phyloP scores from a whole-genome alignment of 2,888 invertebrate species.

The Eupsilia transversa region DNA sequence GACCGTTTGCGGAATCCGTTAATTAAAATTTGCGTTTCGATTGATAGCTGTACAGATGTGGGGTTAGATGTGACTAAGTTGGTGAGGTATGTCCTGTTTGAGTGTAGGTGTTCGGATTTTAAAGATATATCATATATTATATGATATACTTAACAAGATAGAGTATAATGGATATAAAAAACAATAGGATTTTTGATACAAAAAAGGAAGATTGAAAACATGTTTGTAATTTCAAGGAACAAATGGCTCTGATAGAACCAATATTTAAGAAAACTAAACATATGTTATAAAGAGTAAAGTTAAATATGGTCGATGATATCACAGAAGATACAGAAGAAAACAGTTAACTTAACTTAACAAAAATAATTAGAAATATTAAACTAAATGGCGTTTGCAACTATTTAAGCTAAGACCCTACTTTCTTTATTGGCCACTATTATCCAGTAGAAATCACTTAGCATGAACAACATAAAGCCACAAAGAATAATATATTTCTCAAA shows the following conservation, averaged over 20 bases:
- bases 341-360: not conserved
- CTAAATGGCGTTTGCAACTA: not conserved
- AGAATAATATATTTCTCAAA: conserved; percentile 36
- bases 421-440: not conserved
- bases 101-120: not conserved
- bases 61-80: conserved; percentile 50
- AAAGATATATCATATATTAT: too few relatives aligned
- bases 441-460: not conserved
- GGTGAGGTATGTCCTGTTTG: conserved; percentile 49
- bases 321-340: not conserved
- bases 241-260: not conserved
- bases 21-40: conserved; percentile 80
- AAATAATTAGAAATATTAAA: not conserved
- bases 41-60: conserved; percentile 67
- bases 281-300: not conserved
- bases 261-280: not conserved
- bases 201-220: not conserved
- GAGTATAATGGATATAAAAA: too few relatives aligned
- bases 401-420: not conserved
- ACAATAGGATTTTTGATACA: not conserved
- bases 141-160: not conserved
- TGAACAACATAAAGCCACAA: not conserved
- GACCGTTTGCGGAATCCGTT: conserved; percentile 79
- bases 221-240: not conserved
- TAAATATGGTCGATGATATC: not conserved